Conservation (phyloP, 2,113 vertebrate species). For the Lamprologus tigripictilis region DNA sequence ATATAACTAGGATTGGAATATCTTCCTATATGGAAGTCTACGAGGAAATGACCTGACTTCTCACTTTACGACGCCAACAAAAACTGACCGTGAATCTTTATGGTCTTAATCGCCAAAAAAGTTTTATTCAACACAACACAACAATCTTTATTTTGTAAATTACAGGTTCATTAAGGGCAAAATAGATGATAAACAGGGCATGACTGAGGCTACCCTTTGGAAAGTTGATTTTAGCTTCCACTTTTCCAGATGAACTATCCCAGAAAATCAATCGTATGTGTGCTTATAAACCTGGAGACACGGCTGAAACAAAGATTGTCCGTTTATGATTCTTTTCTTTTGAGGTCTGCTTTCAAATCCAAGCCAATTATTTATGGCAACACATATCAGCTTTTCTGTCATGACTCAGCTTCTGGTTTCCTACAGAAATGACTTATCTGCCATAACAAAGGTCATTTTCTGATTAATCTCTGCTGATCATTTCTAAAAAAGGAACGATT, state of each 20-base stretch:
- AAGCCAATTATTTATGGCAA: not conserved
- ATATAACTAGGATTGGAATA: not conserved
- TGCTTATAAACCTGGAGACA: not conserved
- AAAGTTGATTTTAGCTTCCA: rapidly evolving
- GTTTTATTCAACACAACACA: not conserved
- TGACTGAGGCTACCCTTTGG: not conserved
- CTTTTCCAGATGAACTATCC: not conserved
- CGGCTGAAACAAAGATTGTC: not conserved
- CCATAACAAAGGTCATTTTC: not conserved
- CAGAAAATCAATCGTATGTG: rapidly evolving
- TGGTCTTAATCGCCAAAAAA: not conserved
- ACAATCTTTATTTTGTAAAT: not conserved
- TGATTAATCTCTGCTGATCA: not conserved
- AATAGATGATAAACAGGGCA: not conserved
- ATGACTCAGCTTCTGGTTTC: not conserved
- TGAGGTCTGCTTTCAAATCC: not conserved
- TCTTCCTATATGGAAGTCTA: not conserved
- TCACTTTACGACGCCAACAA: rapidly evolving
- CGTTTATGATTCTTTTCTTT: not conserved
- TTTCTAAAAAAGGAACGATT: not conserved
- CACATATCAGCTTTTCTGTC: not conserved
- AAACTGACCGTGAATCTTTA: rapidly evolving
- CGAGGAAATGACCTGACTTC: not conserved
- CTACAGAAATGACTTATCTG: not conserved
- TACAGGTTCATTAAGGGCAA: rapidly evolving